Evolutionary conservation across 1,140 invertebrate species (phyloP).

Genomic region (Aplysia californica): DNA sequence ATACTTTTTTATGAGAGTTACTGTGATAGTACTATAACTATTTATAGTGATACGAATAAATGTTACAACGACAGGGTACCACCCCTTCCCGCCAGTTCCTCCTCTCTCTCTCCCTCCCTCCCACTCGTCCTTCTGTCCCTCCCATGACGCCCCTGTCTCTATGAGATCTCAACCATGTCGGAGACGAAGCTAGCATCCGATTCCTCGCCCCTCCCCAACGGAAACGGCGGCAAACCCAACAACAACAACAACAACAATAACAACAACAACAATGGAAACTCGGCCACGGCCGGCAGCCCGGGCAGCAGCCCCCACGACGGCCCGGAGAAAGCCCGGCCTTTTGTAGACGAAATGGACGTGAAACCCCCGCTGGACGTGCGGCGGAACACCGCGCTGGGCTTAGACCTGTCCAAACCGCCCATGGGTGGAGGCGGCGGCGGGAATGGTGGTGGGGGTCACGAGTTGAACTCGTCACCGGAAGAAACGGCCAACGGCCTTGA

Average conservation of each 20-base stretch:
- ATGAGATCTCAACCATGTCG: neutral
- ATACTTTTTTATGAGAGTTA: no score
- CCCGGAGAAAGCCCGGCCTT: neutral
- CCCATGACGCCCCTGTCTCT: neutral
- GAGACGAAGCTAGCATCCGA: slow-evolving; percentile 6
- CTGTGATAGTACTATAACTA: no score
- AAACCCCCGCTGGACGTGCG: neutral
- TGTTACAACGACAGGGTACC: no score
- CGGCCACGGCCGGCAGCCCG: neutral
- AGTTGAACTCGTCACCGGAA: neutral
- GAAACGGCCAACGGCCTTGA: slow-evolving; percentile 4
- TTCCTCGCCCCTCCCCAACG: neutral
- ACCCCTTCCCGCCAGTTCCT: neutral
- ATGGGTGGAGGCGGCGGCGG: neutral
- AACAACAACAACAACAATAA: slow-evolving; percentile 17
- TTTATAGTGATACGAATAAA: no score
- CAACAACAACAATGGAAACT: slow-evolving; percentile 23
- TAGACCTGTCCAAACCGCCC: slow-evolving; percentile 18
- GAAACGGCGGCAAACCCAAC: neutral
- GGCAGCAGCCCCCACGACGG: neutral
- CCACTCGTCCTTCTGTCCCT: neutral
- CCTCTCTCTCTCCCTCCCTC: slow-evolving; percentile 5
- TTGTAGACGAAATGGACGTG: neutral
- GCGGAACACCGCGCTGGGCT: slow-evolving; percentile 9
- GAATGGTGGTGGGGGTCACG: neutral